A percentile compares a stretch with the other conserved stretches of the same genome.
These are phyloP conservation scores for Trematomus bernacchii DNA, from an alignment of 2,797 vertebrate species.

Conservation along the genomic window DNA sequence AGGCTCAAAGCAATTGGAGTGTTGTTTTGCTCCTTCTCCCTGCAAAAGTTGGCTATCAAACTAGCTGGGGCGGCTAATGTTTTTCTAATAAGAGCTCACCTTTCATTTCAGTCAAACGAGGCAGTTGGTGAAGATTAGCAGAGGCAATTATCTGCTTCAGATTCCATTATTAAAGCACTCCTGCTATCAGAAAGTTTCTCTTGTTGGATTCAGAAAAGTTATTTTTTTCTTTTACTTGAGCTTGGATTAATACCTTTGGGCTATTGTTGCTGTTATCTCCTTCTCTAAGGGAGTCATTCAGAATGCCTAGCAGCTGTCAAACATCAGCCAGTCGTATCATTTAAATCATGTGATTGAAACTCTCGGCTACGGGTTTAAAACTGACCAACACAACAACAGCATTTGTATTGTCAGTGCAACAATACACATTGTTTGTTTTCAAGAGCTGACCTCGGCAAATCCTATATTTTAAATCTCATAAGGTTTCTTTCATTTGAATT, in stretches of 20 bases:
- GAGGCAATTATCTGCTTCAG: slow-evolving; percentile 87
- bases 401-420: slow-evolving; percentile 11
- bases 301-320: slow-evolving; percentile 52
- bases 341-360: slow-evolving; percentile 42
- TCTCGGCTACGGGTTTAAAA: slow-evolving; percentile 31
- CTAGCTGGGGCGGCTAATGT: slow-evolving; percentile 75
- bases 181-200: slow-evolving; percentile 79
- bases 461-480: slow-evolving; percentile 5
- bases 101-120: slow-evolving; percentile 83
- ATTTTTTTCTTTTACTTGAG: slow-evolving; percentile 33
- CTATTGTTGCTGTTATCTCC: slow-evolving; percentile 70
- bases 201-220: slow-evolving; percentile 68
- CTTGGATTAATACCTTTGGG: slow-evolving; percentile 72
- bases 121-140: slow-evolving; percentile 77
- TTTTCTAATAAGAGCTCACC: slow-evolving; percentile 84
- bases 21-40: slow-evolving; percentile 65
- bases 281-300: slow-evolving; percentile 56
- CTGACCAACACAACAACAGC: slow-evolving; percentile 8
- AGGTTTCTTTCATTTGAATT: slow-evolving; percentile 2
- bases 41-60: slow-evolving; percentile 73
- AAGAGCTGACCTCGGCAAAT: not conserved
- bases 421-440: slow-evolving; percentile 9
- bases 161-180: slow-evolving; percentile 83
- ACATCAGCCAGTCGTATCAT: slow-evolving; percentile 43
- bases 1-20: slow-evolving; percentile 59